A percentile compares a stretch with the other conserved stretches of the same genome.
phyloP scores from a whole-genome alignment of 1,140 invertebrate genomes.

The Wiebesia pumilae region DNA sequence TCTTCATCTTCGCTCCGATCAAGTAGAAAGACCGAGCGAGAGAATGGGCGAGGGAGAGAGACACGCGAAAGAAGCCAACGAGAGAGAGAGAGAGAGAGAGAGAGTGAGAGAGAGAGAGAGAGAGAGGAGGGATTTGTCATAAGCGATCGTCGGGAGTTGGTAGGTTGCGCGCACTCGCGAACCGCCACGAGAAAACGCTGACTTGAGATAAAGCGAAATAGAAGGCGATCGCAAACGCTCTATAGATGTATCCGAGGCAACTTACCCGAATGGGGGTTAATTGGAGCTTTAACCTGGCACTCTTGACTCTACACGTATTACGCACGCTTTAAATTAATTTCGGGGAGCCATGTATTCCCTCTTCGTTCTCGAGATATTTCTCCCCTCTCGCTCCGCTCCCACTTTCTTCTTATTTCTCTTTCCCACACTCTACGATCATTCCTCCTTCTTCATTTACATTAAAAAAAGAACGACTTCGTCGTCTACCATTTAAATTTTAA shows the following conservation, averaged over 20 bases:
- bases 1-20: slow-evolving; percentile 24
- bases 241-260: slow-evolving; percentile 3
- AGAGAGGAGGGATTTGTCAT: slow-evolving; percentile 1
- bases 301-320: slow-evolving; percentile 54
- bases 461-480: not conserved
- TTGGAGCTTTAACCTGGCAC: slow-evolving; percentile 62
- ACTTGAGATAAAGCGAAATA: slow-evolving; percentile 19
- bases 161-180: slow-evolving; percentile 5
- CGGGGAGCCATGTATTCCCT: not conserved
- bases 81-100: not conserved
- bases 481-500: not conserved
- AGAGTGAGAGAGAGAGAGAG: not conserved
- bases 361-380: too few species aligned
- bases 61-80: too few species aligned
- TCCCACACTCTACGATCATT: too few species aligned
- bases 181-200: not conserved
- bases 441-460: not conserved
- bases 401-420: too few species aligned
- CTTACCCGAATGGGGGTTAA: slow-evolving; percentile 59
- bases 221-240: not conserved
- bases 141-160: not conserved
- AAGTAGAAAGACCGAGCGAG: not conserved
- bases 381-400: too few species aligned
- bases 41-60: too few species aligned
- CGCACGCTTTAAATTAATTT: slow-evolving; percentile 57